A percentile compares a stretch with the other conserved stretches of the same genome.
Conservation (phyloP, 2,797 vertebrate genomes). For the Carcharodon carcharias region DNA sequence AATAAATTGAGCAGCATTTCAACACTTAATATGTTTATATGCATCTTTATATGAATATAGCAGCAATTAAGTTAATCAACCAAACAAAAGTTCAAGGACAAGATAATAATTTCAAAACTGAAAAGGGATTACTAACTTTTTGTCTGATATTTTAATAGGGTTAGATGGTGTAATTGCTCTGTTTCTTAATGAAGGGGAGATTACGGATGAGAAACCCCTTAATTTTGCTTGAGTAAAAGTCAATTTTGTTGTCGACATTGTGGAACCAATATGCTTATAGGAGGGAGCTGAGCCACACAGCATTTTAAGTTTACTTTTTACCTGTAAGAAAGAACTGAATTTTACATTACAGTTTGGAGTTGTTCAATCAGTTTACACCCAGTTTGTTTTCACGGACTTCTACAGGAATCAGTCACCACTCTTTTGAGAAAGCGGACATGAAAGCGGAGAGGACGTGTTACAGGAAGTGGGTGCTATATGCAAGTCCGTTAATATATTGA, state of each 20-base stretch:
- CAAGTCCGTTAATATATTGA: background rate
- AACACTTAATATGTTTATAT: background rate
- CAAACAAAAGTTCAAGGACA: background rate
- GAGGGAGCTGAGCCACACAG: background rate
- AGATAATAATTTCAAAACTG: background rate
- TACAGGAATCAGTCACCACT: background rate
- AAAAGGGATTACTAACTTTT: background rate
- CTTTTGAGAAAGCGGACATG: background rate
- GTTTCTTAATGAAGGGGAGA: background rate
- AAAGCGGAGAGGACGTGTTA: background rate
- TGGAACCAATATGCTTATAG: background rate
- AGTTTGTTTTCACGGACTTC: background rate
- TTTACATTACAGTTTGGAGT: background rate
- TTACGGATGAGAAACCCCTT: background rate
- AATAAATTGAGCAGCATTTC: background rate
- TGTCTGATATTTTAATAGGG: background rate
- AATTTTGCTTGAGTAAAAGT: background rate
- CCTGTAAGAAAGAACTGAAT: background rate
- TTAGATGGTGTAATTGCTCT: background rate
- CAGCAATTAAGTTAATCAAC: background rate
- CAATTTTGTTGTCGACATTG: background rate
- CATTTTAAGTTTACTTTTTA: background rate
- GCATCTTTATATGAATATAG: background rate
- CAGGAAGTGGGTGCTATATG: background rate
- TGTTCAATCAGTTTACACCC: background rate